Conservation (phyloP, 2,113 vertebrate species). For the Nothobranchius furzeri region DNA sequence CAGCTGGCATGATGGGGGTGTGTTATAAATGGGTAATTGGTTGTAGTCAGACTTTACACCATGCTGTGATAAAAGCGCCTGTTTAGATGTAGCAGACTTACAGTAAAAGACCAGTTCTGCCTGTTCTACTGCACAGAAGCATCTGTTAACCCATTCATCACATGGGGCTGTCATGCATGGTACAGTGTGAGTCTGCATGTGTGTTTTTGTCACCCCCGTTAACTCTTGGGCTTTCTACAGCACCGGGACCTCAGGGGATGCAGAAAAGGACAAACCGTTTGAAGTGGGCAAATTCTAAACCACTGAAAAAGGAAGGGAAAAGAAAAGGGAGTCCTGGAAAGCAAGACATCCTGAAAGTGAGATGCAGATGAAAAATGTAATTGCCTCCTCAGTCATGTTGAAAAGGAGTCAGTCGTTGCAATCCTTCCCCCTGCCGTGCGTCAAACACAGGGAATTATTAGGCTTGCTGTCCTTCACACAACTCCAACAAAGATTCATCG, state of each 20-base stretch:
- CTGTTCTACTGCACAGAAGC: conserved; percentile 20
- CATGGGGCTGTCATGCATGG: background rate
- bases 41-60: conserved; percentile 41
- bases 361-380: conserved; percentile 61
- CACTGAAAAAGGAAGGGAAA: conserved; percentile 39
- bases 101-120: conserved; percentile 14
- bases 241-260: conserved; percentile 54
- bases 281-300: conserved; percentile 68
- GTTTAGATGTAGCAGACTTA: conserved; percentile 36
- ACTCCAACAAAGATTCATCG: conserved; percentile 61
- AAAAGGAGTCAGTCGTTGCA: conserved; percentile 49
- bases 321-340: background rate
- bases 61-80: conserved; percentile 55
- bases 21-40: conserved; percentile 45
- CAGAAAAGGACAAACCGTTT: conserved; percentile 68
- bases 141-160: background rate
- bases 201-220: conserved; percentile 44
- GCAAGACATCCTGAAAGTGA: conserved; percentile 38
- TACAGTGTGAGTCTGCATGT: background rate
- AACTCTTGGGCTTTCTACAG: conserved; percentile 69
- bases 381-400: conserved; percentile 67
- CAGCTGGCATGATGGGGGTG: conserved; percentile 19
- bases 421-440: conserved; percentile 37
- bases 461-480: conserved; percentile 53
- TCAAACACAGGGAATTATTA: conserved; percentile 57